Base-by-base conservation (phyloP, 2,888 invertebrate species). In the Drosophila emarginata region DNA sequence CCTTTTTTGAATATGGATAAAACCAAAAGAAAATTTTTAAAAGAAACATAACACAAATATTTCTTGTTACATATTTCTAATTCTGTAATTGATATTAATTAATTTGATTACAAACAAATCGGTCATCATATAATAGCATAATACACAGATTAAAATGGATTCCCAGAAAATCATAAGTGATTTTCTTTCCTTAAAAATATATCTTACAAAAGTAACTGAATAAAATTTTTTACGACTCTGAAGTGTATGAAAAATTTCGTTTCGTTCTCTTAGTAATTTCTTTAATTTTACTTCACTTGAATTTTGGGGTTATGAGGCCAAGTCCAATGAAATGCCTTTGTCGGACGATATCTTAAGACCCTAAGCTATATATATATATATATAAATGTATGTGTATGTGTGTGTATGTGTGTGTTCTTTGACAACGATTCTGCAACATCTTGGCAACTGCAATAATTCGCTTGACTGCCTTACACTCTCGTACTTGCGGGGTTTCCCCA, bases 371-470 rank as follows among this genome's bases (percentile, higher is more conserved):
- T 7, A 14, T 36, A 12, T 37, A 15, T 32, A 9, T 18, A 23
- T 37, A 14, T 39, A 21, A 15, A 4, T 18, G 18, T 11, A 18
- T 18, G 21, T 45, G 18, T 18, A 14, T 15, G 40, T 11, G 45
- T 21, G 45, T 2, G 9, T 45, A 2, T 15, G 40, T 12, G 45
- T 45, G 12, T 26, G 26, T 54, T 54, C 36, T 54, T 54, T 36
- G 36, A 36, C 54, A 54, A 54, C 54, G 54, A 54, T 54, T 54
- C 58, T 61, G 58, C 72, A 72, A 75, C 67, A 76, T 75, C 76
- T 72, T 77, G 77, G 57, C 75, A 66, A 45, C 45, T 45, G 64
- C 78, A 80, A 78, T 78, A 78, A 78, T 77, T 78, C 77, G 80
- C 80, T 67, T 80, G 78, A 78, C 62, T 78, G 80, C 64, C 36